Conservation (phyloP, 2,797 vertebrate species). For the Tamandua tetradactyla region DNA sequence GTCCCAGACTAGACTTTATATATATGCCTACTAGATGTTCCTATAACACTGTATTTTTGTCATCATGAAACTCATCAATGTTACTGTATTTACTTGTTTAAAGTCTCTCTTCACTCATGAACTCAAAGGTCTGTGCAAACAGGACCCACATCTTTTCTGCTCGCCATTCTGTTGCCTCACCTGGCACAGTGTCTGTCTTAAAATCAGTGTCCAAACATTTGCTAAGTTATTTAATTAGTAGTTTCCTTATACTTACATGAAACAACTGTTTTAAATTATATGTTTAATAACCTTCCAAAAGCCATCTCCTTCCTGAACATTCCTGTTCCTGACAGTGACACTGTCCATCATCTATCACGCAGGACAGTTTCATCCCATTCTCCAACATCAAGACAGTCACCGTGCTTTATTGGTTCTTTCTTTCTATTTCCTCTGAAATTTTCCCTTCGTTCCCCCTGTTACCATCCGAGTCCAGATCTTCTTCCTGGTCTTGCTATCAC, state of each 20-base stretch:
- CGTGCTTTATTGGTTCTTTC: not conserved
- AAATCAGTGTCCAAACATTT: not conserved
- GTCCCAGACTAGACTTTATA: not conserved
- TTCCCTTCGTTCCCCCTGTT: not conserved
- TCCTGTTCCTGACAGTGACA: not conserved
- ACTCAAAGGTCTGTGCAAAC: not conserved
- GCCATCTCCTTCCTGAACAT: not conserved
- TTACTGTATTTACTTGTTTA: not conserved
- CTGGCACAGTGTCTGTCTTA: not conserved
- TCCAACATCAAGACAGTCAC: not conserved
- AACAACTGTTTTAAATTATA: not conserved
- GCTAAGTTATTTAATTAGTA: constrained; percentile 29
- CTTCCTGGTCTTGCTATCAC: not conserved
- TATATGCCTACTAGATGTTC: not conserved
- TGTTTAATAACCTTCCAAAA: not conserved
- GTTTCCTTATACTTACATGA: not conserved
- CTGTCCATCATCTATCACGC: not conserved
- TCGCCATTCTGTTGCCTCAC: not conserved
- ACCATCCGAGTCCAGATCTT: not conserved
- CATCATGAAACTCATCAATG: not conserved
- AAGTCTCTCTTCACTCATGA: not conserved
- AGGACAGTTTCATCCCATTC: not conserved
- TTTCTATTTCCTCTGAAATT: not conserved
- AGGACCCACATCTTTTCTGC: not conserved
- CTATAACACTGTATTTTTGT: not conserved